Evolutionary conservation across 2,797 vertebrate species (phyloP), one percentile per base, ranked within the genome.

Genomic region (Bradypodion ventrale): DNA sequence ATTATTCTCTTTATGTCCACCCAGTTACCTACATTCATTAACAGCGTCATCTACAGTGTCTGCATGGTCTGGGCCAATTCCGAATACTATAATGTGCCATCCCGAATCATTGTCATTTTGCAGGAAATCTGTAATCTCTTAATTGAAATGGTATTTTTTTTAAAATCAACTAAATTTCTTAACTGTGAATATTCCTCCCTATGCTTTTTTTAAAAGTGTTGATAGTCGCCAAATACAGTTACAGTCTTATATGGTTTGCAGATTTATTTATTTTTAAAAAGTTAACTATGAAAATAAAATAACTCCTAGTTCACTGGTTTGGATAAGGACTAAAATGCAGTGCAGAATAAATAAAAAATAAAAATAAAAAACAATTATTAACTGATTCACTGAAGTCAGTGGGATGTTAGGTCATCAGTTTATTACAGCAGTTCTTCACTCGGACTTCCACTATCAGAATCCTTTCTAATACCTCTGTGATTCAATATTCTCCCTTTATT

Each of bases 51-150:
- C 81, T 91, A 94, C 91, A 94, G 94, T 0, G 23, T 97, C 19
- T 83, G 92, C 85, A 94, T 95, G 74, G 90, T 96, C 46, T 95
- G 96, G 89, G 91, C 91, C 78, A 91, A 87, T 82, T 97, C 96
- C 0, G 56, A 87, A 77, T 90, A 95, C 93, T 97, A 97, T 91
- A 90, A 93, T 83, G 88, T 89, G 0, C 95, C 96, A 3, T 80
- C 91, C 68, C 92, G 93, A 29, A 0, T 94, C 86, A 86, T 96
- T 6, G 88, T 96, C 4, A 35, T 97, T 87, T 93, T 97, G 85
- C 96, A 95, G 90, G 96, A 97, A 90, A 94, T 96, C 90, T 96
- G 95, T 93, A 97, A 97, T 93, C 93, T 96, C 75, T 83, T 97
- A 89, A 94, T 97, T 0, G 92, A 94, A 23, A 88, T 92, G 97